Evolutionary conservation across 2,797 vertebrate species (phyloP), one percentile per base, ranked within the genome.

Genomic region (Podargus strigoides): DNA sequence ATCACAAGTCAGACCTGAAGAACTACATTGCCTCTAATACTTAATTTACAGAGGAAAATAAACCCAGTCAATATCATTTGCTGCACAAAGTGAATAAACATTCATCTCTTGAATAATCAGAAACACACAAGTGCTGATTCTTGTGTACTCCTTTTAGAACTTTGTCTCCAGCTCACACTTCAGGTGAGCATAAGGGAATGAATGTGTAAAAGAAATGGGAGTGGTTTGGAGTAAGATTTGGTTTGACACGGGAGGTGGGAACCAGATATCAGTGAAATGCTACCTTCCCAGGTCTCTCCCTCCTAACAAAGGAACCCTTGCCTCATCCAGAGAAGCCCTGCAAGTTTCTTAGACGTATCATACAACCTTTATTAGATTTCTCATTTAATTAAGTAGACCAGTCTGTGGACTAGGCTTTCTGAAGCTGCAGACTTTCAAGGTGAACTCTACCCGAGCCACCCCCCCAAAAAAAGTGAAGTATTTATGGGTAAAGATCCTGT

Each of bases 371-470:
- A 32, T 55, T 63, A 70, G 23, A 37, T 9, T 7, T 34, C 26
- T 30, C 55, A 2, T 69, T 72, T 11, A 1, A 18, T 44, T 69
- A 64, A 64, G 20, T 4, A 84, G 23, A 5, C 13, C 18, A 3
- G 3, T 10, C 6, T 22, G 14, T 70, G 20, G 9, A 58, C 75
- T 36, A 50, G 49, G 24, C 3, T 70, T n/a, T 64, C 34, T 81
- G 36, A 73, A 55, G 6, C 12, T 69, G 5, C 12, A 62, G 24
- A 5, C 7, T 66, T 46, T 66, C 19, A n/a, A 63, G n/a, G 60
- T 3, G 1, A 91, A 20, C 19, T 34, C 56, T 59, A 12, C 1
- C 26, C 9, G 5, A 26, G 7, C 4, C 4, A 17, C 8, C 5
- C 5, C 3, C 14, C 6, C 6, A 8, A 59, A 20, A 42, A 30